Evolutionary conservation across 2,888 invertebrate genomes (phyloP), one percentile per base, ranked within the genome.

Genomic region (Caradrina kadenii): DNA sequence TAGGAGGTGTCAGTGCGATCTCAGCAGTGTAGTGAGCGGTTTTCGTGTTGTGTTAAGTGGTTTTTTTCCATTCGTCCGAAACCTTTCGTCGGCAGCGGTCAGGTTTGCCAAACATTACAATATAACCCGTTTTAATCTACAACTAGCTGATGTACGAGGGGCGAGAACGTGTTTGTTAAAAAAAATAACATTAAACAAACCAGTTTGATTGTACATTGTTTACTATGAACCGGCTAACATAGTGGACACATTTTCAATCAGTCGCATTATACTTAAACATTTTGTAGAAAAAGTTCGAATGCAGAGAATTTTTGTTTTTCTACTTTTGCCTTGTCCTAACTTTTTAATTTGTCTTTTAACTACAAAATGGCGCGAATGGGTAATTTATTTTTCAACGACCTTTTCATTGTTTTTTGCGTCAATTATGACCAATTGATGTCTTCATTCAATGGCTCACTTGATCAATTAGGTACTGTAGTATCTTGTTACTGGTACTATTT

Each of bases 361-460:
- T 56, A 58, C 69, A 65, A 75, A 74, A 81, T 83, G 83, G 83
- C 81, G 81, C 70, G 74, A 82, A 80, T 60, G 64, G 65, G 64
- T 79, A 66, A 85, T 75, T 81, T 79, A 70, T 81, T 71, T 84
- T 79, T 81, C 80, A 53, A 54, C 87, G 90, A 89, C 87, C 89
- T 90, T 86, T 89, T 83, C 85, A 86, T 85, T 87, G 56, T 72
- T 84, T 92, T 91, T 88, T 89, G 85, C 85, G 71, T 85, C 90
- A 91, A 93, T 93, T 93, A 91, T 89, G 86, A 77, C 83, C 93
- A 93, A 93, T 93, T 93, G 91, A 82, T 86, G 85, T 79, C 82
- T 88, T 88, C 86, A 89, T 89, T 88, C 88, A 87, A 74, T 88
- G 89, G 26, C 87, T 85, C 88, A 87, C 84, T 82, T 82, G 86